phyloP scores from a whole-genome alignment of 2,888 invertebrate species.

The Nomada lathburiana region DNA sequence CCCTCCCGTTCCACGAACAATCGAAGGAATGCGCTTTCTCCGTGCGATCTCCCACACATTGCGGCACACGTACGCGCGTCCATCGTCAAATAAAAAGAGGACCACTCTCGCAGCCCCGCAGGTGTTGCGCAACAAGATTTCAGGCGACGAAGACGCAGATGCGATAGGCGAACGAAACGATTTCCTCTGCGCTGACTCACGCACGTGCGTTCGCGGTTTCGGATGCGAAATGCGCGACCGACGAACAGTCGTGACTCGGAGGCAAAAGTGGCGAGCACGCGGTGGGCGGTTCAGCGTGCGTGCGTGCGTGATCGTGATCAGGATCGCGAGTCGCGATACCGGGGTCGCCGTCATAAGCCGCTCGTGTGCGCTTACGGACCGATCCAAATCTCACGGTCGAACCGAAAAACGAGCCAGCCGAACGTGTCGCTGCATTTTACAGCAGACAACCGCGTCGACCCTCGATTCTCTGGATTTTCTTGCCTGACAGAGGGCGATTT shows the following conservation, averaged over 20 bases:
- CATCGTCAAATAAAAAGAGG: too few relatives aligned
- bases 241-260: slow-evolving; percentile 33
- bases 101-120: not conserved
- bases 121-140: slow-evolving; percentile 23
- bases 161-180: slow-evolving; percentile 34
- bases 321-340: slow-evolving; percentile 79
- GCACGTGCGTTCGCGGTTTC: slow-evolving; percentile 74
- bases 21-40: slow-evolving; percentile 29
- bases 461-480: not conserved
- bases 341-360: slow-evolving; percentile 77
- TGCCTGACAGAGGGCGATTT: not conserved
- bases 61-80: too few relatives aligned
- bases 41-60: not conserved
- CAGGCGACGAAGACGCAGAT: slow-evolving; percentile 5
- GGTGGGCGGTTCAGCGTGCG: slow-evolving; percentile 81
- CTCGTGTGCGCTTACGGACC: slow-evolving; percentile 72
- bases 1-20: not conserved
- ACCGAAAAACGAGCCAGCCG: slow-evolving; percentile 28
- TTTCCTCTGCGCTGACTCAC: slow-evolving; percentile 56
- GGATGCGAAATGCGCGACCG: slow-evolving; percentile 52
- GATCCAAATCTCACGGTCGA: slow-evolving; percentile 75
- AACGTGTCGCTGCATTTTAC: not conserved
- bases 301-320: slow-evolving; percentile 82
- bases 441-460: not conserved
- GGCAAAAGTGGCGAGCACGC: slow-evolving; percentile 66